phyloP scores from a whole-genome alignment of 23 tunicate genomes.

The Trididemnum miniatum region DNA sequence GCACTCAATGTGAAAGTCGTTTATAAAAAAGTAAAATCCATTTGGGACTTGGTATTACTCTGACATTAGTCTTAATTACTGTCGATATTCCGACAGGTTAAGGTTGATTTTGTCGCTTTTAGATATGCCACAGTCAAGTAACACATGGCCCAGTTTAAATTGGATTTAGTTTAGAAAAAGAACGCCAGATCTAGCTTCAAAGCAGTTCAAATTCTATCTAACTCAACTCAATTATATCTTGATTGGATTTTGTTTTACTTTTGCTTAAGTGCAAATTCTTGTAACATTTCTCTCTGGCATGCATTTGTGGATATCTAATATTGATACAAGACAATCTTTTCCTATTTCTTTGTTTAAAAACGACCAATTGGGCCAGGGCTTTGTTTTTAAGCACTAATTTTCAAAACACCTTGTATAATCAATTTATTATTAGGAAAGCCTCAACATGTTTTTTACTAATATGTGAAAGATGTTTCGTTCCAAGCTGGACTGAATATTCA shows the following conservation, averaged over 20 bases:
- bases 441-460: too few species aligned
- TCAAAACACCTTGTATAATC: too few species aligned
- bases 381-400: too few species aligned
- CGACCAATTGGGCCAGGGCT: too few species aligned
- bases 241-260: neutral
- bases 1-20: neutral
- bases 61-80: neutral
- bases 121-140: neutral
- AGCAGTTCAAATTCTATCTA: neutral
- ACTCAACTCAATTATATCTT: too few species aligned
- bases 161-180: neutral
- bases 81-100: constrained; percentile 12
- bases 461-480: too few species aligned
- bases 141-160: neutral
- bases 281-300: neutral
- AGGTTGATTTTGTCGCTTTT: neutral
- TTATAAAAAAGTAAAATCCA: neutral
- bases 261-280: constrained; percentile 8
- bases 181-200: neutral
- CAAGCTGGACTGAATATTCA: too few species aligned
- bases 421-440: too few species aligned
- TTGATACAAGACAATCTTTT: too few species aligned
- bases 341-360: too few species aligned
- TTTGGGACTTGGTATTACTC: neutral
- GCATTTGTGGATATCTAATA: too few species aligned